Conservation (phyloP, 2,888 invertebrate species). For the Ligdia adustata region DNA sequence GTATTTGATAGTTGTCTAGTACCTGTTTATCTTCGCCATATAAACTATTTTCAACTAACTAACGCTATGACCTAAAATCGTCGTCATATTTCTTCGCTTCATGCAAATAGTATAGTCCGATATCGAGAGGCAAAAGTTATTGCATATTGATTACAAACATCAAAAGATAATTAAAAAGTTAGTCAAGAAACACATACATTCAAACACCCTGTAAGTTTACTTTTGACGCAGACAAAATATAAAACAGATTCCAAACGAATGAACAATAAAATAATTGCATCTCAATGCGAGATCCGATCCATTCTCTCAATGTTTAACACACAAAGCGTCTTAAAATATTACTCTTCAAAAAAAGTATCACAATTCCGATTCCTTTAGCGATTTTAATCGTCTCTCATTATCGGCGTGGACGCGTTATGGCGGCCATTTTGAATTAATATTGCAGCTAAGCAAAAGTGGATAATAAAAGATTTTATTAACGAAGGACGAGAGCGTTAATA, state of each 20-base stretch:
- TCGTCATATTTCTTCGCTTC: too few species aligned
- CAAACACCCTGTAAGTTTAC: too few species aligned
- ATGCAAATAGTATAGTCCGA: too few species aligned
- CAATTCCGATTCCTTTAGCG: conserved; percentile 60
- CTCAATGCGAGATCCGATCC: neutral
- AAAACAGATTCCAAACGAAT: neutral
- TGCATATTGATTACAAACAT: too few species aligned
- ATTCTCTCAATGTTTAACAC: conserved; percentile 9
- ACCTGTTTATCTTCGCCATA: too few species aligned
- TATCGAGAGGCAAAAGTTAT: too few species aligned
- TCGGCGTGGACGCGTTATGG: conserved; percentile 67
- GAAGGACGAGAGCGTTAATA: conserved; percentile 57
- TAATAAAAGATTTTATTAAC: conserved; percentile 73
- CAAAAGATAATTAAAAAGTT: too few species aligned
- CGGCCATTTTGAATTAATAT: conserved; percentile 80
- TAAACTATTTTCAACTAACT: too few species aligned
- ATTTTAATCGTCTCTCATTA: conserved; percentile 79
- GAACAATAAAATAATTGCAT: conserved; percentile 14
- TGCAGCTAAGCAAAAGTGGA: conserved; percentile 66
- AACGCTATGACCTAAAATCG: too few species aligned
- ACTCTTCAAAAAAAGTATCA: conserved; percentile 53
- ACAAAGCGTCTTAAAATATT: conserved; percentile 17
- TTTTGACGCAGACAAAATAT: neutral
- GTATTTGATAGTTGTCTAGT: too few species aligned
- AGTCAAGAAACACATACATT: too few species aligned